Evolutionary conservation across 2,113 vertebrate genomes (phyloP).

Genomic region (Vicugna pacos): DNA sequence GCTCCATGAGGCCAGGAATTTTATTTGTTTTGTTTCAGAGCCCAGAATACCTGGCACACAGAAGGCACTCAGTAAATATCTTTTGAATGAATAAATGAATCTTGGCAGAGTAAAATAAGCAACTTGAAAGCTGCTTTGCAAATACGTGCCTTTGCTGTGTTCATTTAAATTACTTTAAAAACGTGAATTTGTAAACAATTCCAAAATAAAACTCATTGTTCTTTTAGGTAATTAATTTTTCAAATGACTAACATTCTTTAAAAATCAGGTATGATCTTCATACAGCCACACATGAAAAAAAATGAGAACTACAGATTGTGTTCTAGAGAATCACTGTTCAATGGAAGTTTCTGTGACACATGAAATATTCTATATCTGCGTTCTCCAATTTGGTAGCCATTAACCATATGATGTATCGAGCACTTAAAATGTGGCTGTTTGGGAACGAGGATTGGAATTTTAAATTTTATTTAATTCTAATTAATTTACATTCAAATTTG

Average conservation of each 20-base stretch:
- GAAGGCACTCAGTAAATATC: conserved; percentile 16
- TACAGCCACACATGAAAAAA: not conserved
- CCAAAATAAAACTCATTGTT: not conserved
- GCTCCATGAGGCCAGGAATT: not conserved
- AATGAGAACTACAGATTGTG: not conserved
- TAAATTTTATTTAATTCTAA: conserved; percentile 6
- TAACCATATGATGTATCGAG: not conserved
- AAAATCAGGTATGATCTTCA: not conserved
- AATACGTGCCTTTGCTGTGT: not conserved
- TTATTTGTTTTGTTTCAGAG: conserved; percentile 17
- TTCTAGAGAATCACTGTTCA: not conserved
- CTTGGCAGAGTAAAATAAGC: not conserved
- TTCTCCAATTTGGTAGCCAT: not conserved
- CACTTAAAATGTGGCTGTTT: not conserved
- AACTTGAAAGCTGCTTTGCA: conserved; percentile 30
- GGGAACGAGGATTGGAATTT: not conserved
- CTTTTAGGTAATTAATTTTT: conserved; percentile 3
- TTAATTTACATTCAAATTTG: not conserved
- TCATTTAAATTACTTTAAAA: conserved; percentile 45
- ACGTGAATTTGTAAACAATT: conserved; percentile 26
- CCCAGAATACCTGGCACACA: not conserved
- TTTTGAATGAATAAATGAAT: conserved; percentile 20
- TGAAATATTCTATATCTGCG: not conserved
- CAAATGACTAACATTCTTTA: not conserved
- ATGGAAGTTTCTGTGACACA: not conserved